phyloP scores from a whole-genome alignment of 2,797 vertebrate genomes.

The Uromys caudimaculatus region DNA sequence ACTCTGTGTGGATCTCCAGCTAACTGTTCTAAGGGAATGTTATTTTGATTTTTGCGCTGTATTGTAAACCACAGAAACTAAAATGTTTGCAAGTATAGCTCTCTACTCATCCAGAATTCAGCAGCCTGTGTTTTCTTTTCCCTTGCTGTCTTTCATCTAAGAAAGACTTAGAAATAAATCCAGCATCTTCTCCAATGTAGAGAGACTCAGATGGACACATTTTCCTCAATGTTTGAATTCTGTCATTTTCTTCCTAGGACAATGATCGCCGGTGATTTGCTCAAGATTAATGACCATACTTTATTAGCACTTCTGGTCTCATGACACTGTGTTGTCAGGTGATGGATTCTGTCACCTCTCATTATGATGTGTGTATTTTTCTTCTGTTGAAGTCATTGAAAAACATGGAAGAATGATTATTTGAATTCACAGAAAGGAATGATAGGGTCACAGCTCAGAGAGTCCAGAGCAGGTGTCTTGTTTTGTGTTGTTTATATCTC shows the following conservation, averaged over 20 bases:
- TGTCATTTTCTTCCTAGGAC: slow-evolving; percentile 34
- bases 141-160: slow-evolving; percentile 11
- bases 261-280: slow-evolving; percentile 27
- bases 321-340: not conserved
- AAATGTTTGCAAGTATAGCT: not conserved
- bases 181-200: not conserved
- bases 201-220: not conserved
- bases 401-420: not conserved
- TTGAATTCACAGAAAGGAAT: not conserved
- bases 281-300: not conserved
- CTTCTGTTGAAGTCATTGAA: slow-evolving; percentile 14
- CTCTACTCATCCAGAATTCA: not conserved
- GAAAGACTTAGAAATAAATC: not conserved
- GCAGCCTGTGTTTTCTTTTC: slow-evolving; percentile 17
- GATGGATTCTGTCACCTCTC: not conserved
- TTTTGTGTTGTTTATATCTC: not conserved
- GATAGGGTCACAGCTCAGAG: not conserved
- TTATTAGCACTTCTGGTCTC: not conserved
- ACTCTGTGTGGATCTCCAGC: not conserved
- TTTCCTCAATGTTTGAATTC: not conserved
- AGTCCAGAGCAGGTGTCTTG: not conserved
- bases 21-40: not conserved
- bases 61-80: not conserved
- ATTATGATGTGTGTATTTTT: not conserved
- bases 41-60: not conserved